Evolutionary conservation across 2,888 invertebrate species (phyloP), one percentile per base, ranked within the genome.

Genomic region (Acanthosepion lycidas): DNA sequence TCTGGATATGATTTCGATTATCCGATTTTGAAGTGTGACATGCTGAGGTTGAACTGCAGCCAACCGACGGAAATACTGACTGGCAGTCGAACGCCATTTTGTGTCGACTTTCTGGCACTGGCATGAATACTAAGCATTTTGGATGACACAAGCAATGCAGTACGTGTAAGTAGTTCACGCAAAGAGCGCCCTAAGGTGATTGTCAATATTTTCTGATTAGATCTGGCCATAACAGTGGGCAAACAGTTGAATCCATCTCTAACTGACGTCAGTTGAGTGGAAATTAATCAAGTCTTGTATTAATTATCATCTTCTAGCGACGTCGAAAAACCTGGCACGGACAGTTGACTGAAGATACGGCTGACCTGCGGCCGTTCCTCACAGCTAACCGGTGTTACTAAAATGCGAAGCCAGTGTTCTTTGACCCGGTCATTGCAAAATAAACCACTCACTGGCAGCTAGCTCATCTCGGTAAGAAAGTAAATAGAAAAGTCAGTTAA

Each of bases 51-150:
- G 78, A 78, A 78, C 33, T 3, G 78, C n/a, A 15, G 33, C 78
- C 15, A 78, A 78, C 78, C 6, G n/a, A n/a, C 12, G 78, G n/a
- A 78, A 78, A 78, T n/a, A 33, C 78, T 33, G n/a, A 78, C 78
- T 78, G 78, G n/a, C 78, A 78, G 78, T n/a, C 78, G n/a, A 33
- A n/a, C 78, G 78, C n/a, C 78, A 78, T 78, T 33, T 78, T 78
- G 78, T 9, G n/a, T n/a, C 78, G 78, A n/a, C 78, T 78, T 4
- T n/a, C 12, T n/a, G 78, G 78, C n/a, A 78, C 78, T 33, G 78
- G 78, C 78, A 78, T n/a, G 78, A 78, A 78, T 78, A 78, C 78
- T 78, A 78, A 78, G n/a, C 78, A n/a, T 78, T 78, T 78, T 78
- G 12, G n/a, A n/a, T 78, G 78, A 78, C 78, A 78, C 78, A 78